Evolutionary conservation across 2,113 vertebrate species (phyloP).

Genomic region (Trogon melanurus): DNA sequence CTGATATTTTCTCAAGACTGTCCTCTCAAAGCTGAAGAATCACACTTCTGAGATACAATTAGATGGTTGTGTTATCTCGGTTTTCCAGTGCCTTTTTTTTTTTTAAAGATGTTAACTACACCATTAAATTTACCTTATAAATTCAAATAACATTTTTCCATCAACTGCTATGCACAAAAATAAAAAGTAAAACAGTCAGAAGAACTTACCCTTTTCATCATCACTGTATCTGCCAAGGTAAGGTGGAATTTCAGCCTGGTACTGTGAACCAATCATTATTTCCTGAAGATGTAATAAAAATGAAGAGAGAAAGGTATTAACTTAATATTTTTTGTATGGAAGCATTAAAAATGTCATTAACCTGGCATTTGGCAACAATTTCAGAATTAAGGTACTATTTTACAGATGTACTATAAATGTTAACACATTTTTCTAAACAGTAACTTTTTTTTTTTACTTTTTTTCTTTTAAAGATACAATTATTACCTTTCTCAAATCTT

Average conservation of each 20-base stretch:
- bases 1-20: not conserved
- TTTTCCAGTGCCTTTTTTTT: not conserved
- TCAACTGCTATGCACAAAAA: not conserved
- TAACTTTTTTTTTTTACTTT: not conserved
- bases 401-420: not conserved
- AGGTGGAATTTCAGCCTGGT: conserved; percentile 94
- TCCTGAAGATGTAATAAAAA: conserved; percentile 78
- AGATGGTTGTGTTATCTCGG: not conserved
- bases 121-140: not conserved
- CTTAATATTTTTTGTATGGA: not conserved
- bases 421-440: not conserved
- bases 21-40: not conserved
- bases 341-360: not conserved
- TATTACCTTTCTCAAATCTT: conserved; percentile 93
- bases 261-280: conserved; percentile 96
- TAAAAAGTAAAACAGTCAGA: not conserved
- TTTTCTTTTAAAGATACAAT: not conserved
- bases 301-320: not conserved
- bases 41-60: not conserved
- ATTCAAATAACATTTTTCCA: not conserved
- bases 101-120: not conserved
- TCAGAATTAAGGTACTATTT: not conserved
- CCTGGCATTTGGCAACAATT: not conserved
- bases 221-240: conserved; percentile 83
- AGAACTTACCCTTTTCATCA: conserved; percentile 81